Base-by-base conservation (phyloP, 2,888 invertebrate species). In the Heliconius hortense region DNA sequence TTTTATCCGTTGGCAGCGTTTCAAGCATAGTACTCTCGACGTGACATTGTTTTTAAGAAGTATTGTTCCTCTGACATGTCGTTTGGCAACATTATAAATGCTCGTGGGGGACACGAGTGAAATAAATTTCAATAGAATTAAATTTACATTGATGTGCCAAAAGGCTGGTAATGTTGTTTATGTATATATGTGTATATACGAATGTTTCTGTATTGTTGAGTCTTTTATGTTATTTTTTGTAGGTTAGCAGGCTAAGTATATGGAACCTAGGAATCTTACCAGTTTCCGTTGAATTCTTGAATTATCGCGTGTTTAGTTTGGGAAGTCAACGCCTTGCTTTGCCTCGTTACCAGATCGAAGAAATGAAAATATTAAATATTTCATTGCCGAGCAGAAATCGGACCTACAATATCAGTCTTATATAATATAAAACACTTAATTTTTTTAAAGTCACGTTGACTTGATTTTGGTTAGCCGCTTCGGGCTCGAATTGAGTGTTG, bases 41-140 rank as follows among this genome's bases (percentile, higher is more conserved):
- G 72, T 62, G 75, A 74, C 71, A 77, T 78, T 77, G 78, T 78
- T 78, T 75, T 73, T 77, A 72, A 75, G 73, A 70, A 74, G 77
- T 73, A 78, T 77, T 78, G 77, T 77, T 71, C 75, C 71, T 48
- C 59, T 77, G 77, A 75, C 75, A 77, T 77, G 75, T 73, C 77
- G 77, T 78, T 78, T 78, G 78, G 78, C 77, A 78, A 78, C 73
- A 77, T 77, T 73, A 75, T 78, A 74, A 75, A 78, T 77, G 78
- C 75, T 75, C 75, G 72, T 73, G 8, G 62, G 35, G 56, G 75
- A 62, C 64, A 70, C 31, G 31, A 39, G 69, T 39, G n/a, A 48
- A 72, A 75, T 69, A 68, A 68, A 71, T 67, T 72, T 74, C 74
- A 68, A 74, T 71, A 66, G 53, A 28, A 70, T 56, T 56, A 15